phyloP scores from a whole-genome alignment of 2,888 invertebrate species.

The Mythimna lalbum region DNA sequence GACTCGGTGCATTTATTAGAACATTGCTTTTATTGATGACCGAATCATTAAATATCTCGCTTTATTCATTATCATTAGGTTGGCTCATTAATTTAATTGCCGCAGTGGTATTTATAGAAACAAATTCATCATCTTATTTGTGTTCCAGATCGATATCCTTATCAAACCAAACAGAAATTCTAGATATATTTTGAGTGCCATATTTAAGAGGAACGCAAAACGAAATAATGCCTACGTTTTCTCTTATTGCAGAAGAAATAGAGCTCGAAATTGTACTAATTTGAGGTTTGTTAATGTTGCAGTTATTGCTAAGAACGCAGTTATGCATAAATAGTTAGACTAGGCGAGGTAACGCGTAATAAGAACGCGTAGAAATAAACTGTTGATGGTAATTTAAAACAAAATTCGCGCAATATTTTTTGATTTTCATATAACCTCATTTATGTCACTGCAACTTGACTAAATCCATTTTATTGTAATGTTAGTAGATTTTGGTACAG shows the following conservation, averaged over 20 bases:
- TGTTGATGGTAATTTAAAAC: not conserved
- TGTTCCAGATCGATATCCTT: slow-evolving; percentile 20
- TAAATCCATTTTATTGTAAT: not conserved
- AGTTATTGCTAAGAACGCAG: slow-evolving; percentile 40
- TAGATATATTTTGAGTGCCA: slow-evolving; percentile 5
- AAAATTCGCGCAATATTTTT: not conserved
- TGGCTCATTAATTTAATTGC: slow-evolving; percentile 35
- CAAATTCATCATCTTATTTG: slow-evolving; percentile 14
- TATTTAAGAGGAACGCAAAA: slow-evolving; percentile 22
- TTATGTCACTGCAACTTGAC: not conserved
- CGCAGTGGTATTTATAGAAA: slow-evolving; percentile 3
- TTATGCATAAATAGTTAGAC: slow-evolving; percentile 23
- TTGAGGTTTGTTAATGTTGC: slow-evolving; percentile 51
- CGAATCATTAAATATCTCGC: not conserved
- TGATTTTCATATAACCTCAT: not conserved
- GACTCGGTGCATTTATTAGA: slow-evolving; percentile 26
- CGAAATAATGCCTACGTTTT: slow-evolving; percentile 33
- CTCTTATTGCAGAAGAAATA: slow-evolving; percentile 45
- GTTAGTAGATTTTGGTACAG: not conserved
- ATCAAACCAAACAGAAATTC: slow-evolving; percentile 15
- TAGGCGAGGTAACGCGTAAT: not conserved
- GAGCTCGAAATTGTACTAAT: slow-evolving; percentile 56
- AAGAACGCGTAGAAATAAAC: not conserved
- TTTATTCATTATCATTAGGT: slow-evolving; percentile 19
- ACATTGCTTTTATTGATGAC: slow-evolving; percentile 8